Evolutionary conservation across 2,888 invertebrate genomes (phyloP).

Genomic region (Cylindroiulus punctatus): DNA sequence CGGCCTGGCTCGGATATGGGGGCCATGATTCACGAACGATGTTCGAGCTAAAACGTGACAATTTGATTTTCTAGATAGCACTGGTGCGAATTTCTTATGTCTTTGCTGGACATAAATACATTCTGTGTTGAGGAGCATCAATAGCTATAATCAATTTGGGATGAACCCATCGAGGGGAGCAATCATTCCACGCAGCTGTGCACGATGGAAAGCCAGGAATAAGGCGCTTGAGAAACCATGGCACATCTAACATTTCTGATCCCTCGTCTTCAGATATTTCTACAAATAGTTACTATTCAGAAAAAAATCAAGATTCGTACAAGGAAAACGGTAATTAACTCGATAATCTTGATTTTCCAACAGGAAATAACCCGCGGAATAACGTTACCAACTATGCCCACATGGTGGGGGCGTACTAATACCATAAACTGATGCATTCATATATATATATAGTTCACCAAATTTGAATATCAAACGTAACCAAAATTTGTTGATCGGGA

Average conservation of each 20-base stretch:
- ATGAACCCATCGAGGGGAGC: not conserved
- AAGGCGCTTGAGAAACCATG: constrained; percentile 4
- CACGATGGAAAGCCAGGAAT: constrained; percentile 8
- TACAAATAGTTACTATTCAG: not conserved
- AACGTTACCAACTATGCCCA: no score
- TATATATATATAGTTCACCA: no score
- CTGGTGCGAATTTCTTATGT: not conserved
- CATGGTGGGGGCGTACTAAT: no score
- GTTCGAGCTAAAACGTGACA: not conserved
- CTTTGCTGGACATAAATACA: not conserved
- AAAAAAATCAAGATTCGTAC: not conserved
- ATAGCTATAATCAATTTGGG: not conserved
- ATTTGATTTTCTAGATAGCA: not conserved
- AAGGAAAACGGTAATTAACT: not conserved
- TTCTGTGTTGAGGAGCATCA: not conserved
- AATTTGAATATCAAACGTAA: no score
- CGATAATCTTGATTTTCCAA: no score
- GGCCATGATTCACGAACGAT: not conserved
- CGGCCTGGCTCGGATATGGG: not conserved
- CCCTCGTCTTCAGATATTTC: not conserved
- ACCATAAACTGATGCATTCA: no score
- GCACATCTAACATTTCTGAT: not conserved
- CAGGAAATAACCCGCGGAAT: no score
- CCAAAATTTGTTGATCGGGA: no score
- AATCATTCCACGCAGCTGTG: constrained; percentile 12